Conservation (phyloP, 2,888 invertebrate species). For the Rapana venosa region DNA sequence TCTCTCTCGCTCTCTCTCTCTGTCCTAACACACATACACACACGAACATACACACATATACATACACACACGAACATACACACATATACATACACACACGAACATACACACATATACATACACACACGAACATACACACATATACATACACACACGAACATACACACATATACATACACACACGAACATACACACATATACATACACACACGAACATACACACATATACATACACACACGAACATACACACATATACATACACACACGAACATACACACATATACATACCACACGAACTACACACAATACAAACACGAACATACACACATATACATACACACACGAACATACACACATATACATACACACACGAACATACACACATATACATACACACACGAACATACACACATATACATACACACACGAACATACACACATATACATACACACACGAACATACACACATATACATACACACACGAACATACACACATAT, state of each 20-base stretch:
- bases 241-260: background rate
- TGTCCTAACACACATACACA: background rate
- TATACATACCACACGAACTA: background rate
- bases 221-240: too few relatives aligned
- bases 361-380: too few relatives aligned
- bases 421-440: too few relatives aligned
- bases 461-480: too few relatives aligned
- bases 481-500: too few relatives aligned
- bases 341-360: too few relatives aligned
- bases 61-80: background rate
- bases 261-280: background rate
- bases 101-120: background rate
- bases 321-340: too few relatives aligned
- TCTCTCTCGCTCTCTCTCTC: background rate
- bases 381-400: too few relatives aligned
- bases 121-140: background rate
- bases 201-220: too few relatives aligned
- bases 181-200: too few relatives aligned
- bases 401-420: too few relatives aligned
- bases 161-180: background rate
- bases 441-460: too few relatives aligned
- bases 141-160: background rate
- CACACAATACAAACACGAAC: background rate
- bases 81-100: background rate
- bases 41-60: background rate